phyloP scores from a whole-genome alignment of 92 coral and sea anemone species.

The Zoanthus sociatus region DNA sequence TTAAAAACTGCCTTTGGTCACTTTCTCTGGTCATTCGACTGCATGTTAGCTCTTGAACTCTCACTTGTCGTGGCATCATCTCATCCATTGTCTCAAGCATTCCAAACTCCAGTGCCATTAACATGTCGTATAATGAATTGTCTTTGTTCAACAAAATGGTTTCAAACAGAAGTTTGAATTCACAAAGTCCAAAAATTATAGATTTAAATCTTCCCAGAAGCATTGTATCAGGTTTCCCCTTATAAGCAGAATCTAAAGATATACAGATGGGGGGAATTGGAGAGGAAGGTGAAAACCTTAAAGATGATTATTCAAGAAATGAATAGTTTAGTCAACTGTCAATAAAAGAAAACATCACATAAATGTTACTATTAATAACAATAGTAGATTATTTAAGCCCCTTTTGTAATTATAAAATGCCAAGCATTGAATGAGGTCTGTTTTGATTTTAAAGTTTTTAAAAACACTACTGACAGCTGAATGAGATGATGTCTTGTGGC shows the following conservation, averaged over 20 bases:
- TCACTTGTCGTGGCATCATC: slow-evolving; percentile 60
- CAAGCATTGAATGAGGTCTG: not conserved
- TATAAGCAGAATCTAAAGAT: too few species aligned
- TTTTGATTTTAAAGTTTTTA: not conserved
- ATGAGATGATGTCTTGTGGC: slow-evolving; percentile 73
- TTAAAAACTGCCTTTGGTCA: not conserved
- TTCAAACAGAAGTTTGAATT: too few species aligned
- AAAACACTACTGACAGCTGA: slow-evolving; percentile 4
- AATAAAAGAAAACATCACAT: not conserved
- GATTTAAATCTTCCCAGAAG: too few species aligned
- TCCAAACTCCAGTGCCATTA: too few species aligned
- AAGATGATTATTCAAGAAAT: not conserved
- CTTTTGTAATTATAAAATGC: not conserved
- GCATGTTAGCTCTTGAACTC: slow-evolving; percentile 64
- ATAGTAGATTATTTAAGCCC: not conserved
- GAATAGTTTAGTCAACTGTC: not conserved
- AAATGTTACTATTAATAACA: not conserved
- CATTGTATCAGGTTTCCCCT: too few species aligned
- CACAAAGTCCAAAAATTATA: too few species aligned
- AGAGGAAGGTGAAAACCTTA: not conserved
- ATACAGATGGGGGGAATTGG: not conserved
- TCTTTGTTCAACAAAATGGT: too few species aligned
- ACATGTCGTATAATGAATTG: too few species aligned
- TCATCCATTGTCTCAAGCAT: slow-evolving; percentile 13
- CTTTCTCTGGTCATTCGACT: slow-evolving; percentile 4